phyloP scores from a whole-genome alignment of 2,113 vertebrate genomes.

The Paraplagusia blochii region DNA sequence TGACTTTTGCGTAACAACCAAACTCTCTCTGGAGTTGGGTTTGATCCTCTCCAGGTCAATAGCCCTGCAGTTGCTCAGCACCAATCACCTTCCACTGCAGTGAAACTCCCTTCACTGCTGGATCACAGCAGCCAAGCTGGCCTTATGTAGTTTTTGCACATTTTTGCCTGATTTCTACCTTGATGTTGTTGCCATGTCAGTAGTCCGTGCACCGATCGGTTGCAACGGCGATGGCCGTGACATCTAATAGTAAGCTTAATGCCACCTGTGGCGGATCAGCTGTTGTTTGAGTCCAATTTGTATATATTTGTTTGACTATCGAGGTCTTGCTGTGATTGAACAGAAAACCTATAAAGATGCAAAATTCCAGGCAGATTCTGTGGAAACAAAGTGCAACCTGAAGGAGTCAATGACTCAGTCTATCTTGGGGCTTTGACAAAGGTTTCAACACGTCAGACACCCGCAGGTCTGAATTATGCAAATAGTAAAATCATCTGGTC shows the following conservation, averaged over 20 bases:
- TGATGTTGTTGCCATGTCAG: neutral
- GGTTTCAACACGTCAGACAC: neutral
- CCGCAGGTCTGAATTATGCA: neutral
- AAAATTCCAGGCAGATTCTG: neutral
- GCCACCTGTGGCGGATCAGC: neutral
- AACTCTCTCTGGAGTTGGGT: slow-evolving; percentile 41
- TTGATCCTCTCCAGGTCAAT: slow-evolving; percentile 66
- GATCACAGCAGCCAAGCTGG: neutral
- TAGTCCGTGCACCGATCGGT: too few species aligned
- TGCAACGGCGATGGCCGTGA: neutral
- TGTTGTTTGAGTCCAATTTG: too few species aligned
- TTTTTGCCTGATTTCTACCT: neutral
- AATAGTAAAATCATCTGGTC: neutral
- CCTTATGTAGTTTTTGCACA: neutral
- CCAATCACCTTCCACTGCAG: slow-evolving; percentile 61
- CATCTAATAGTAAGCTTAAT: neutral
- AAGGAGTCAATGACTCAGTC: too few species aligned
- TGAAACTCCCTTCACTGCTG: slow-evolving; percentile 60
- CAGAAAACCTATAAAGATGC: neutral
- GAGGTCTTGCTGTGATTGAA: neutral
- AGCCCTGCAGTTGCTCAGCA: slow-evolving; percentile 53
- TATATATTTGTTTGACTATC: neutral
- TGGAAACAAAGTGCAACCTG: neutral
- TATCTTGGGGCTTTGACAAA: neutral
- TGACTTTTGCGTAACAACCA: slow-evolving; percentile 32